These are phyloP conservation scores for Watsonalla cultraria DNA, from an alignment of 2,888 invertebrate genomes.

Conservation along the genomic window DNA sequence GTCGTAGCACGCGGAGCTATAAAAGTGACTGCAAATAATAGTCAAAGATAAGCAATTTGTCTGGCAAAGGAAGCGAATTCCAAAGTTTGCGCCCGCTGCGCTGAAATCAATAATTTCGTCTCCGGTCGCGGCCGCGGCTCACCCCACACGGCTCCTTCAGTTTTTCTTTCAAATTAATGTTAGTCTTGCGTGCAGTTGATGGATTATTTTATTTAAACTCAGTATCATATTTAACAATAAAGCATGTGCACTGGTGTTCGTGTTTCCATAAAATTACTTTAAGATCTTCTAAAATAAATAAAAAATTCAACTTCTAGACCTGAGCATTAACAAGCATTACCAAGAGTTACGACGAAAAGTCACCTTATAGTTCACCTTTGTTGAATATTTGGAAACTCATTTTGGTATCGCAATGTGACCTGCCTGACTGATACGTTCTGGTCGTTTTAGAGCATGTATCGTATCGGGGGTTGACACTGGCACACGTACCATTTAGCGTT, in stretches of 20 bases:
- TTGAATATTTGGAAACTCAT: too few species aligned
- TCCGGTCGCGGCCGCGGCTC: conserved; percentile 33
- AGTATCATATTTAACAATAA: too few species aligned
- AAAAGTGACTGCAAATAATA: conserved; percentile 24
- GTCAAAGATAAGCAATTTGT: conserved; percentile 49
- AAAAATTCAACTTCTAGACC: too few species aligned
- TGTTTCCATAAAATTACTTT: too few species aligned
- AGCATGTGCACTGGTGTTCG: too few species aligned
- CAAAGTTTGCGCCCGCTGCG: conserved; percentile 59
- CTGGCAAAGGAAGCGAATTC: conserved; percentile 51
- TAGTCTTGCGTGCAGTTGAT: background rate
- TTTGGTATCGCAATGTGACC: too few species aligned
- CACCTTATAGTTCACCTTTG: too few species aligned
- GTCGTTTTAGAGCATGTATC: conserved; percentile 1
- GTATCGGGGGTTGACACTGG: conserved; percentile 1
- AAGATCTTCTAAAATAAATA: too few species aligned
- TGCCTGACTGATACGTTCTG: too few species aligned
- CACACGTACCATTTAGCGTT: conserved; percentile 40
- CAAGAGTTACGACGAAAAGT: too few species aligned
- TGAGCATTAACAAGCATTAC: too few species aligned
- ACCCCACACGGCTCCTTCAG: conserved; percentile 8
- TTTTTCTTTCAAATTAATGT: conserved; percentile 5
- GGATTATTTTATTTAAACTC: background rate
- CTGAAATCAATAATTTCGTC: conserved; percentile 71
- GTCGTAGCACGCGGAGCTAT: background rate